Percentiles rank a stretch among this genome's conserved stretches.
phyloP scores from a whole-genome alignment of 2,797 vertebrate species.

The Fistularia commersonii region DNA sequence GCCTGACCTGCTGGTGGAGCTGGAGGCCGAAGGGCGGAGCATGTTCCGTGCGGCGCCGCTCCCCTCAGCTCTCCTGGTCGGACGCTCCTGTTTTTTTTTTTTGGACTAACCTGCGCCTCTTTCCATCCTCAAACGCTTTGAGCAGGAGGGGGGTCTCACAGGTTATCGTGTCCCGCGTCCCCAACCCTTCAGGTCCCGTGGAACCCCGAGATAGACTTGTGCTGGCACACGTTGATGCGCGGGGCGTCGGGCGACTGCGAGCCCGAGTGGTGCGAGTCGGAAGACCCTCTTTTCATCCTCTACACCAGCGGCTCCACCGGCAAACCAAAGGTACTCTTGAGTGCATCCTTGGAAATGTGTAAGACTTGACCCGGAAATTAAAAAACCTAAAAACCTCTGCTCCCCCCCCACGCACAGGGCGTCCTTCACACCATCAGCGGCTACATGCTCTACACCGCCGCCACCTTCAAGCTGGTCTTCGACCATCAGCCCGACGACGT shows the following conservation, averaged over 20 bases:
- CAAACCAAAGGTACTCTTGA: constrained; percentile 85
- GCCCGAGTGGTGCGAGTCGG: constrained; percentile 93
- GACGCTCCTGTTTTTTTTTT: no score
- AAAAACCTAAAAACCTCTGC: no score
- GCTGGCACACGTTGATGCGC: constrained; percentile 85
- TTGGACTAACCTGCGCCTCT: no score
- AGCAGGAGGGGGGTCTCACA: no score
- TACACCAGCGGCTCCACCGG: constrained; percentile 97
- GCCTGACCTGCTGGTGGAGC: no score
- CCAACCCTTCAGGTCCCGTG: constrained; percentile 77
- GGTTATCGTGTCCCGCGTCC: no score
- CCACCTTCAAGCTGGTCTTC: constrained; percentile 93
- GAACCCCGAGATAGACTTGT: constrained; percentile 84
- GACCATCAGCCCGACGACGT: constrained; percentile 88
- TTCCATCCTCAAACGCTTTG: no score
- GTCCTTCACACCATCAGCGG: constrained; percentile 91
- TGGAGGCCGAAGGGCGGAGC: no score
- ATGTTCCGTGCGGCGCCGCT: no score
- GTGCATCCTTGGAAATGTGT: no score
- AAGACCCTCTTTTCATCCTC: constrained; percentile 94
- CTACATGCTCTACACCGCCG: constrained; percentile 91
- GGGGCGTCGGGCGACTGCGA: constrained; percentile 83
- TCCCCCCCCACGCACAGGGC: constrained; percentile 71
- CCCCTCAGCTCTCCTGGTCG: no score
- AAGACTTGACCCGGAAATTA: neutral